A percentile compares a stretch with the other conserved stretches of the same genome.
Evolutionary conservation across 2,888 invertebrate species (phyloP).

Genomic region (Steinernema scapterisci): DNA sequence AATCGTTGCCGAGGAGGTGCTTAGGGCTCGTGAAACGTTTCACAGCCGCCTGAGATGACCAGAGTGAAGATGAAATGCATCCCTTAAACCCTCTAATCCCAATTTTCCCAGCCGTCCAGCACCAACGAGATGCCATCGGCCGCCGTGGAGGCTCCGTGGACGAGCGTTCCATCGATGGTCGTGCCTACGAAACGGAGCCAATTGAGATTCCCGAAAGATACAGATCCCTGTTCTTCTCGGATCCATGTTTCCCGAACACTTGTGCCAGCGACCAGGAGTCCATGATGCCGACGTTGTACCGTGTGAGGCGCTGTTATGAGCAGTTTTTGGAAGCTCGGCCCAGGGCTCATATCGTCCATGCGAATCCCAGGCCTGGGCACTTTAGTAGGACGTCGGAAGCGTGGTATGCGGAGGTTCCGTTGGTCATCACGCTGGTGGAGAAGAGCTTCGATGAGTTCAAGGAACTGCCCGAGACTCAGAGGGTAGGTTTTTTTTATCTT

Average conservation of each 20-base stretch:
- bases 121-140: background rate
- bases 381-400: background rate
- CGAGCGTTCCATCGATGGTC: background rate
- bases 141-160: background rate
- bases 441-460: background rate
- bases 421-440: background rate
- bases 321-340: background rate
- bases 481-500: background rate
- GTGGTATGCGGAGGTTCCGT: background rate
- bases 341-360: background rate
- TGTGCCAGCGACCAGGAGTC: background rate
- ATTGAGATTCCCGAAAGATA: background rate
- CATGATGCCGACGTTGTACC: conserved; percentile 14
- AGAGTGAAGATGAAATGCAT: too few relatives aligned
- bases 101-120: background rate
- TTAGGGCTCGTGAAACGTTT: too few relatives aligned
- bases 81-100: background rate
- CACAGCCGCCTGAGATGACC: too few relatives aligned
- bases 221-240: background rate
- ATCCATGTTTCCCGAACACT: background rate
- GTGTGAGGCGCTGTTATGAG: background rate
- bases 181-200: background rate
- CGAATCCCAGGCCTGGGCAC: background rate
- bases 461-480: background rate
- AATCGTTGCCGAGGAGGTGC: too few relatives aligned